Evolutionary conservation across 2,797 vertebrate genomes (phyloP).

Genomic region (Falco cherrug): DNA sequence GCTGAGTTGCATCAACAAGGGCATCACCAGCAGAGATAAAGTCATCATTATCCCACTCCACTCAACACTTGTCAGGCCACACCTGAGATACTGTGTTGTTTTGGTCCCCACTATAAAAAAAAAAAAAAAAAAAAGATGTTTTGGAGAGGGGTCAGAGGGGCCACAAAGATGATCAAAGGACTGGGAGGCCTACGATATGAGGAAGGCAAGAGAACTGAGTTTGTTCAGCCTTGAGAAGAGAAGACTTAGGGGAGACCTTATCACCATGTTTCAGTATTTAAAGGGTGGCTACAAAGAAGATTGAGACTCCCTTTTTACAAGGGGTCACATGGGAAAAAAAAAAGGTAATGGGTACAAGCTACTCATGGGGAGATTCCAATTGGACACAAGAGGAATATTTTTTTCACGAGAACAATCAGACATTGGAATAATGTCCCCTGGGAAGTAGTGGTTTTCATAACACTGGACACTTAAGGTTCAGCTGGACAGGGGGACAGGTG

Average conservation of each 20-base stretch:
- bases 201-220: too few species aligned
- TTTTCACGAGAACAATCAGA: not conserved
- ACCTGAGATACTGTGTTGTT: not conserved
- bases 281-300: too few species aligned
- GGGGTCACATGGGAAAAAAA: not conserved
- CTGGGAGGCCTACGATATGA: too few species aligned
- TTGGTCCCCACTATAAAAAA: not conserved
- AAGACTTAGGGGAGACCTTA: too few species aligned
- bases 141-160: not conserved
- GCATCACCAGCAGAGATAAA: not conserved
- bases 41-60: not conserved
- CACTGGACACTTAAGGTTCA: not conserved
- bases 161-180: not conserved
- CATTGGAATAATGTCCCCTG: not conserved
- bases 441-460: too few species aligned
- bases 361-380: too few species aligned
- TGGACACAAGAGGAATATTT: too few species aligned
- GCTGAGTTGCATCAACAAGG: not conserved
- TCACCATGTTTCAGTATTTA: too few species aligned
- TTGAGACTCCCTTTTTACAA: not conserved
- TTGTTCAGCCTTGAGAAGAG: too few species aligned
- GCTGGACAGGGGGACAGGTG: not conserved
- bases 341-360: too few species aligned
- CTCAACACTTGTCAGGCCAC: not conserved
- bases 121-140: not conserved